Percentiles rank a stretch among this genome's conserved stretches.
These are phyloP conservation scores for Pycnonotus jocosus DNA, from an alignment of 2,113 vertebrate genomes.

Conservation along the genomic window DNA sequence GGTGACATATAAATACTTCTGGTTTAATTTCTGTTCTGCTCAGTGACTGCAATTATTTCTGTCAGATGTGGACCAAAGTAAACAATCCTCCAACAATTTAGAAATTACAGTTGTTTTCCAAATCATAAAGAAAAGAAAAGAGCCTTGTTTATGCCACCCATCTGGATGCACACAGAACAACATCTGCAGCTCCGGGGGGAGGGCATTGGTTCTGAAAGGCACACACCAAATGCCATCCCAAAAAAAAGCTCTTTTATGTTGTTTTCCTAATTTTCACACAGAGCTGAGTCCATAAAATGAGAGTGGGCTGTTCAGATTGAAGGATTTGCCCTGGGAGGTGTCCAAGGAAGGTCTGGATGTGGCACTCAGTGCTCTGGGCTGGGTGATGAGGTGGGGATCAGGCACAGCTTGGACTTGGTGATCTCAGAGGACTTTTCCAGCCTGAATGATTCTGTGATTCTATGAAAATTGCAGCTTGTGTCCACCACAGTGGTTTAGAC, in stretches of 20 bases:
- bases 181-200: neutral
- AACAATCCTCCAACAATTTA: neutral
- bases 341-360: fast-evolving
- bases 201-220: neutral
- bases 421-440: neutral
- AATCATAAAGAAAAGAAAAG: neutral
- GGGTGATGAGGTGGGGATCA: neutral
- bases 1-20: neutral
- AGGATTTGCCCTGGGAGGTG: neutral
- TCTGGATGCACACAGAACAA: neutral
- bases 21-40: neutral
- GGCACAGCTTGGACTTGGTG: neutral
- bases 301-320: neutral
- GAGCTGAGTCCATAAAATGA: neutral
- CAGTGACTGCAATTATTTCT: neutral
- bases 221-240: fast-evolving
- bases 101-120: neutral
- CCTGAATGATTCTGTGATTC: neutral
- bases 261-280: neutral
- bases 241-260: neutral
- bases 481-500: neutral
- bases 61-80: neutral
- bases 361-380: neutral
- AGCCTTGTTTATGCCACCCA: neutral
- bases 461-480: neutral